Percentiles rank a stretch among this genome's conserved stretches.
phyloP scores from a whole-genome alignment of 2,888 invertebrate genomes.

The Amorpha juglandis region DNA sequence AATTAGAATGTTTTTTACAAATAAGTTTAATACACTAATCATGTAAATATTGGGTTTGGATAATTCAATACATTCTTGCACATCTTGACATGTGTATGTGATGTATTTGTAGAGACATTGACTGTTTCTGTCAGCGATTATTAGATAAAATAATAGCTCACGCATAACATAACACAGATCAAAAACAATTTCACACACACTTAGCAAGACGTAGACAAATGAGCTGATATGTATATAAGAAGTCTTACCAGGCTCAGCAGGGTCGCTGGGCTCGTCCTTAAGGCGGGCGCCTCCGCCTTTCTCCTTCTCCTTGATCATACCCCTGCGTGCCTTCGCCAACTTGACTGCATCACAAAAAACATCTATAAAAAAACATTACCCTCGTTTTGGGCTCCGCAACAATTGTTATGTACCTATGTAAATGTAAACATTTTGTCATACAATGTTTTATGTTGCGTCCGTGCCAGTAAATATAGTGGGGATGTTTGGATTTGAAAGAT shows the following conservation, averaged over 20 bases:
- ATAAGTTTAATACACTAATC: too few species aligned
- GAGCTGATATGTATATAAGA: too few species aligned
- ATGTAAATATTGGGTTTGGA: too few species aligned
- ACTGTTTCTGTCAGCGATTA: too few species aligned
- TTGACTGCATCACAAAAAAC: constrained; percentile 67
- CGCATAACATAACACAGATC: background rate
- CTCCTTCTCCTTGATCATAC: constrained; percentile 85
- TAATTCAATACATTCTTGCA: too few species aligned
- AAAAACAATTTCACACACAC: too few species aligned
- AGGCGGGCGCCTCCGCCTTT: constrained; percentile 83
- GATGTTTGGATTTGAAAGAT: too few species aligned
- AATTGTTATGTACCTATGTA: background rate
- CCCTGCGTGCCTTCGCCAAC: constrained; percentile 86
- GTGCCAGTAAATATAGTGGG: background rate
- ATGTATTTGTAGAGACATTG: too few species aligned
- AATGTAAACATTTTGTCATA: background rate
- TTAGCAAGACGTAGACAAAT: background rate
- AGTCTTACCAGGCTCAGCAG: constrained; percentile 77
- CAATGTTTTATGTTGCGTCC: background rate
- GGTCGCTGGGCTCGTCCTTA: constrained; percentile 81
- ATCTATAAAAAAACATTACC: constrained; percentile 11
- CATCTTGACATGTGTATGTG: too few species aligned
- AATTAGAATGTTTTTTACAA: too few species aligned
- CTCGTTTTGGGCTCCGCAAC: constrained; percentile 6
- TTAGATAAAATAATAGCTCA: too few species aligned